Base-by-base conservation (phyloP, 2,113 vertebrate genomes). In the Engystomops pustulosus region DNA sequence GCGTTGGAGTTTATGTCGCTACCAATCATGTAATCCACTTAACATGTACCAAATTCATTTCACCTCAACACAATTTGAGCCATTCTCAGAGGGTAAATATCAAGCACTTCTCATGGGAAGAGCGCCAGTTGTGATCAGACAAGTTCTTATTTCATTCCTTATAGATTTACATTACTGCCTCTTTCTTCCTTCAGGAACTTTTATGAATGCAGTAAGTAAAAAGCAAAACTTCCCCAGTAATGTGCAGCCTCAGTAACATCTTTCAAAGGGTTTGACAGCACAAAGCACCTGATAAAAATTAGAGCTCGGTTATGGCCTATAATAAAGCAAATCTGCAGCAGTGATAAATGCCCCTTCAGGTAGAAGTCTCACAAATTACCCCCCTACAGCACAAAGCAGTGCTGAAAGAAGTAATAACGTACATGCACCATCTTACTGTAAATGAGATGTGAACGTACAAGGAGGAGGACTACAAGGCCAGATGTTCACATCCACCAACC, bases 251-350 rank as follows among this genome's bases (percentile, higher is more conserved):
- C 32, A 34, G 20, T 11, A 44, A 38, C 55, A 49, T 77, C 20
- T 53, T 60, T 84, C 71, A 69, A 27, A 30, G 32, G 55, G 27
- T 41, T 53, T 45, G 34, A 77, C 74, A 77, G 18, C 47, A 77
- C 74, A 77, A 77, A 77, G 74, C 71, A 10, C 44, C 45, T 32
- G 71, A 38, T 55, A 77, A 34, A 77, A 77, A 55, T 55, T 77
- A 77, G 49, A 14, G 47, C 49, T 77, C 32, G 2, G 47, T 77
- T 36, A 77, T 77, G 4, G 74, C 27, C 23, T 34, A 55, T 18
- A 18, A 77, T 77, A 77, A 77, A 77, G 32, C 74, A 77, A 38
- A 38, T 77, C 74, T 55, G 17, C 51, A 15, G 23, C 23, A 4
- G 45, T 76, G 41, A 76, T 27, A 77, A 77, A 77, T 27, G 18